Percentiles rank a stretch among this genome's conserved stretches.
phyloP scores from a whole-genome alignment of 2,113 vertebrate genomes.

The Turdus rufiventris region DNA sequence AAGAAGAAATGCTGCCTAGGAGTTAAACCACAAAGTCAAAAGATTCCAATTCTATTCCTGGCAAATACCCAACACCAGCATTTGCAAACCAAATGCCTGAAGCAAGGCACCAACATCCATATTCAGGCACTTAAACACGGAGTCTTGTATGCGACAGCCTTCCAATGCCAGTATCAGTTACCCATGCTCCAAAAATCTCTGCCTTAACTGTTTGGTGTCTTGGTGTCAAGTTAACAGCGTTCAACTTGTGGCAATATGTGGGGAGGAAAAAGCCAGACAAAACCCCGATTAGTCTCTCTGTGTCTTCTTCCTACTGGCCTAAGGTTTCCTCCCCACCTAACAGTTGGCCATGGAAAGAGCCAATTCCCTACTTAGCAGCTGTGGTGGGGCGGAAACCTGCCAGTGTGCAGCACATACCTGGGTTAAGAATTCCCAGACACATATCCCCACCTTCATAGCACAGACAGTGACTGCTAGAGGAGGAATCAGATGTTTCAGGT shows the following conservation, averaged over 20 bases:
- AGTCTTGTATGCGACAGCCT: background rate
- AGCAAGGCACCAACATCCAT: conserved; percentile 6
- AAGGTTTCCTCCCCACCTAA: background rate
- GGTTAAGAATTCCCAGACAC: background rate
- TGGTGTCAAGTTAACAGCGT: background rate
- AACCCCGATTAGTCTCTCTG: background rate
- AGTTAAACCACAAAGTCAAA: conserved; percentile 41
- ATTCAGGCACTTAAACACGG: background rate
- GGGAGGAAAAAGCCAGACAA: background rate
- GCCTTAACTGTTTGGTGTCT: conserved; percentile 14
- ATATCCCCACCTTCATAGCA: background rate
- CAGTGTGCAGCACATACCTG: background rate
- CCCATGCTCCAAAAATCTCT: background rate
- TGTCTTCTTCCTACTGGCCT: background rate
- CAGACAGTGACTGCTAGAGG: fast-evolving
- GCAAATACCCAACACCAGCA: conserved; percentile 31
- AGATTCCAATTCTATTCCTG: conserved; percentile 13
- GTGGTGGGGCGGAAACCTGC: background rate
- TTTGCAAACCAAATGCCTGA: conserved; percentile 1
- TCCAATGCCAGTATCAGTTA: background rate
- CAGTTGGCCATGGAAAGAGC: background rate
- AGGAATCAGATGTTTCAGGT: background rate
- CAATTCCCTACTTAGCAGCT: background rate
- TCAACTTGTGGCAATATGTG: background rate
- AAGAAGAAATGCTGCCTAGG: background rate